A percentile compares a stretch with the other conserved stretches of the same genome.
These are phyloP conservation scores for Pagetopsis macropterus DNA, from an alignment of 2,797 vertebrate genomes.

Conservation along the genomic window DNA sequence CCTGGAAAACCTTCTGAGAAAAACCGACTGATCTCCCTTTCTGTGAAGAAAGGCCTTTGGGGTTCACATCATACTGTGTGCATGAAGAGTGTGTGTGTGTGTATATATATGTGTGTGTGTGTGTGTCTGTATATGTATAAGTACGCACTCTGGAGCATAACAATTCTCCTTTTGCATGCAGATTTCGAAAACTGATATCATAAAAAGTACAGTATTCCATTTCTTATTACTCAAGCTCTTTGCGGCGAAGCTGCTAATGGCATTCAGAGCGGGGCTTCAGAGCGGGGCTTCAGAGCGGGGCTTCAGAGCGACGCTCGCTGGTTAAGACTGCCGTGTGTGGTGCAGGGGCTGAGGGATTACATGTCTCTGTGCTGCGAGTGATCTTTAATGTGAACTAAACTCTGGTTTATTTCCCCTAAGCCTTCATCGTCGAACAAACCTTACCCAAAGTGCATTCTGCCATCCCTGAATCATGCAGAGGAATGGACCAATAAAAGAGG, in stretches of 20 bases:
- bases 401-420: constrained; percentile 40
- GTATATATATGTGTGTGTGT: not conserved
- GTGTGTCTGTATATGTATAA: not conserved
- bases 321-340: constrained; percentile 32
- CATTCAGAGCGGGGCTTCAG: constrained; percentile 17
- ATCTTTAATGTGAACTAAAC: constrained; percentile 54
- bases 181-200: constrained; percentile 49
- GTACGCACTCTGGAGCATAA: constrained; percentile 53
- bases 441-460: constrained; percentile 61
- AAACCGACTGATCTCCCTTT: constrained; percentile 12
- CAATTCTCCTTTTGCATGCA: constrained; percentile 69
- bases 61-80: constrained; percentile 17
- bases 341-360: constrained; percentile 42
- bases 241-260: constrained; percentile 37
- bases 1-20: constrained; percentile 23
- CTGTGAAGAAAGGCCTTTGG: constrained; percentile 11
- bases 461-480: constrained; percentile 71
- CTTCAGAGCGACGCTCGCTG: constrained; percentile 25
- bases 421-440: constrained; percentile 35
- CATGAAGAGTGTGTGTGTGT: not conserved
- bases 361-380: constrained; percentile 54
- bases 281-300: not conserved
- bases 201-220: constrained; percentile 49
- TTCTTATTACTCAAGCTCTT: constrained; percentile 47
- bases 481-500: constrained; percentile 25